Evolutionary conservation across 1,140 invertebrate genomes (phyloP).

Genomic region (Goniozus legneri): DNA sequence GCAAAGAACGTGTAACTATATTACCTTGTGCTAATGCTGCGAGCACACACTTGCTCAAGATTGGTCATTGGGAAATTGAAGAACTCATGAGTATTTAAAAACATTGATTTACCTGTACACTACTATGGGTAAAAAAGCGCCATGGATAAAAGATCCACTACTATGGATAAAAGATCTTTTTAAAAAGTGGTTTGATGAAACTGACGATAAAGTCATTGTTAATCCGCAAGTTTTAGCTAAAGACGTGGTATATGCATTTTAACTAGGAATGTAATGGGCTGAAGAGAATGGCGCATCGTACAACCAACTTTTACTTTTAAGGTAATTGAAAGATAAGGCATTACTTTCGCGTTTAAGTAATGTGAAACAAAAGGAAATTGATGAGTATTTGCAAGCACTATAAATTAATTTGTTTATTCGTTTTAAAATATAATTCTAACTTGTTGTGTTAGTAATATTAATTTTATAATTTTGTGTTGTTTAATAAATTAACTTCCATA

Average conservation of each 20-base stretch:
- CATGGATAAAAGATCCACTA: no score
- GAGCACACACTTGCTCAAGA: slow-evolving; percentile 32
- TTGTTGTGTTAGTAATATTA: no score
- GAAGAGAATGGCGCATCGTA: slow-evolving; percentile 35
- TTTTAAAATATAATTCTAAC: no score
- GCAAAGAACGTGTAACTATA: slow-evolving; percentile 41
- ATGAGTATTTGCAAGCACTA: no score
- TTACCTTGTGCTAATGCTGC: slow-evolving; percentile 35
- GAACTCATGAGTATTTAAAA: slow-evolving; percentile 39
- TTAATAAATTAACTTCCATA: no score
- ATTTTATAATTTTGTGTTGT: no score
- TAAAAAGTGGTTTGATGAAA: slow-evolving; percentile 23
- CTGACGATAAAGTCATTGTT: not conserved
- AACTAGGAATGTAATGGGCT: slow-evolving; percentile 40
- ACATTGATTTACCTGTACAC: slow-evolving; percentile 32
- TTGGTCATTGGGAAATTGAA: slow-evolving; percentile 44
- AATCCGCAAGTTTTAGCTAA: no score
- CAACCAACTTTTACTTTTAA: slow-evolving; percentile 40
- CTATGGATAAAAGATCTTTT: slow-evolving; percentile 39
- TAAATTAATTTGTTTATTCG: no score
- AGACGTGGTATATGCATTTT: no score
- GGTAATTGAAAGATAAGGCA: slow-evolving; percentile 37
- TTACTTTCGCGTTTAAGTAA: no score
- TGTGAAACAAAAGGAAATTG: no score
- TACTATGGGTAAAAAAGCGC: slow-evolving; percentile 38